Evolutionary conservation across 2,113 vertebrate genomes (phyloP).

Genomic region (Campylomormyrus numenius): DNA sequence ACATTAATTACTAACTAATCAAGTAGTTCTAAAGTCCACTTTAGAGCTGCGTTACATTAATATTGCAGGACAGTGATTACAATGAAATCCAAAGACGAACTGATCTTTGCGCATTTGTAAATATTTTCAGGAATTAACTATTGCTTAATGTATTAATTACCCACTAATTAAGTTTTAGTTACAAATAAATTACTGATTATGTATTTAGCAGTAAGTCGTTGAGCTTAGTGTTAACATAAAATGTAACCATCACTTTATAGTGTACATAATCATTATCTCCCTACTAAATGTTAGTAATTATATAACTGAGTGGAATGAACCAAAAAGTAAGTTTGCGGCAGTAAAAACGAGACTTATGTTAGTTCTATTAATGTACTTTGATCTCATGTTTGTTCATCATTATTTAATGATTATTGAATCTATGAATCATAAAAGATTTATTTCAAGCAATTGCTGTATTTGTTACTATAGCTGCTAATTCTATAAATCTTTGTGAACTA

Average conservation of each 20-base stretch:
- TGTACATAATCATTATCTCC: background rate
- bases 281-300: background rate
- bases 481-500: background rate
- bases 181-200: background rate
- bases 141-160: background rate
- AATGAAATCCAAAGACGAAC: background rate
- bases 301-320: background rate
- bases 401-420: background rate
- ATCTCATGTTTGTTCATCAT: background rate
- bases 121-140: background rate
- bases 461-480: background rate
- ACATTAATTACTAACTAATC: background rate
- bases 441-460: background rate
- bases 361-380: background rate
- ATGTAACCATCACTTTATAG: background rate
- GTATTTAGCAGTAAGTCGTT: background rate
- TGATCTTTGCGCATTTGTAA: background rate
- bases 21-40: background rate
- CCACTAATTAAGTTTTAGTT: background rate
- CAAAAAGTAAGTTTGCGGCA: background rate
- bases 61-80: background rate
- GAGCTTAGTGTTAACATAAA: background rate
- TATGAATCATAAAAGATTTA: background rate
- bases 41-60: background rate
- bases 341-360: background rate